Conservation (phyloP, 2,888 invertebrate genomes). For the Lepetodrilus schrolli region DNA sequence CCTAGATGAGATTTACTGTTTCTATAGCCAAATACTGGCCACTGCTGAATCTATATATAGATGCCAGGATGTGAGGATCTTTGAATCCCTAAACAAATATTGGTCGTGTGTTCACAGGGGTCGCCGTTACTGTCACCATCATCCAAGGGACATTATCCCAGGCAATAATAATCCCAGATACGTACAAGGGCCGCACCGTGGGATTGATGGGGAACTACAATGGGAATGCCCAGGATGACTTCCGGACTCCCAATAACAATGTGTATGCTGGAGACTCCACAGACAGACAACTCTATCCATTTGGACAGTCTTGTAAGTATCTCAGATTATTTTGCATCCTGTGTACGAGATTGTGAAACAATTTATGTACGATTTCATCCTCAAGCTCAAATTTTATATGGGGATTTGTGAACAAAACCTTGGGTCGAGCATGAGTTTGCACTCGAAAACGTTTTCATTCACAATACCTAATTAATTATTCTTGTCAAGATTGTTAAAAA, state of each 20-base stretch:
- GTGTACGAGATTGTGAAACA: neutral
- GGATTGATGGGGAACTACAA: slow-evolving; percentile 51
- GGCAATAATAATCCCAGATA: slow-evolving; percentile 12
- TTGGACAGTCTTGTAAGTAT: slow-evolving; percentile 44
- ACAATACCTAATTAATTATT: neutral
- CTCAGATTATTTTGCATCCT: neutral
- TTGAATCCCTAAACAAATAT: too few relatives aligned
- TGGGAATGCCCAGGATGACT: slow-evolving; percentile 42
- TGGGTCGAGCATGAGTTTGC: too few relatives aligned
- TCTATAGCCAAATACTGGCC: too few relatives aligned
- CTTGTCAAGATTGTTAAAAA: too few relatives aligned
- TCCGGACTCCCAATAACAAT: slow-evolving; percentile 40
- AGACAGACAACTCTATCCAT: slow-evolving; percentile 38
- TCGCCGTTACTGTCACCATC: slow-evolving; percentile 25
- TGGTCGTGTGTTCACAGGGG: slow-evolving; percentile 26
- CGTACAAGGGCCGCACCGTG: neutral
- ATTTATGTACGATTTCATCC: neutral
- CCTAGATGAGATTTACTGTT: too few relatives aligned
- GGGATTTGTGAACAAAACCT: too few relatives aligned
- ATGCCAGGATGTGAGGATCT: too few relatives aligned
- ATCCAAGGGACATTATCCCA: slow-evolving; percentile 29
- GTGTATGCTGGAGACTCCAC: slow-evolving; percentile 29
- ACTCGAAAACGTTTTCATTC: too few relatives aligned
- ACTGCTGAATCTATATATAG: too few relatives aligned
- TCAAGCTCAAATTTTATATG: neutral